phyloP scores from a whole-genome alignment of 2,888 invertebrate species.

The Leucophora obtusa region DNA sequence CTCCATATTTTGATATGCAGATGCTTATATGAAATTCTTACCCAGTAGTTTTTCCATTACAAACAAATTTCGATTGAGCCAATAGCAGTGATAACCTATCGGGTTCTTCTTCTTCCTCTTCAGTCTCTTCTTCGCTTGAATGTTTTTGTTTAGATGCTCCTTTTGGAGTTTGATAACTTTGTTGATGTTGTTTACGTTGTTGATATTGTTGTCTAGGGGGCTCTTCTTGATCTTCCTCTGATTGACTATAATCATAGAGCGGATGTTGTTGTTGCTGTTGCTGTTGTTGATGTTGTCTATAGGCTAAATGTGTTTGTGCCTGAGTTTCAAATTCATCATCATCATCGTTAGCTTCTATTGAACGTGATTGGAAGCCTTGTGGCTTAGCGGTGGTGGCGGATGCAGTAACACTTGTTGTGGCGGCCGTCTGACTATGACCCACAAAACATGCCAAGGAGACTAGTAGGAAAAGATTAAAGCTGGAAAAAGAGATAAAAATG shows the following conservation, averaged over 20 bases:
- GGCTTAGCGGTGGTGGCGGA: slow-evolving; percentile 74
- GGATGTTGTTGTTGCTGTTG: slow-evolving; percentile 70
- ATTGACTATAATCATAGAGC: slow-evolving; percentile 75
- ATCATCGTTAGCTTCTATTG: slow-evolving; percentile 72
- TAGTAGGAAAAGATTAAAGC: slow-evolving; percentile 71
- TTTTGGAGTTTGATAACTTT: slow-evolving; percentile 71
- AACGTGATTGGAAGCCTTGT: slow-evolving; percentile 75
- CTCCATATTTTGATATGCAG: no score
- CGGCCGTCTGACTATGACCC: slow-evolving; percentile 69
- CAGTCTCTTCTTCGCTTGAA: slow-evolving; percentile 83
- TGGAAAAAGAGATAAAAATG: slow-evolving; percentile 39
- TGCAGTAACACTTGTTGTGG: slow-evolving; percentile 66
- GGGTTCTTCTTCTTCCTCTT: slow-evolving; percentile 87
- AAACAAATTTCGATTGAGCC: slow-evolving; percentile 91
- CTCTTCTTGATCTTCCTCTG: slow-evolving; percentile 77
- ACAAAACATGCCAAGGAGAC: slow-evolving; percentile 72
- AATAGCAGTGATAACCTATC: slow-evolving; percentile 88
- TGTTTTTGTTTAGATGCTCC: slow-evolving; percentile 67
- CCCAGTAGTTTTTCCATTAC: slow-evolving; percentile 89
- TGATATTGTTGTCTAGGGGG: slow-evolving; percentile 74
- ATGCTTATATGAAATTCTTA: slow-evolving; percentile 54
- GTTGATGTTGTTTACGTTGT: slow-evolving; percentile 73
- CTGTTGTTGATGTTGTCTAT: slow-evolving; percentile 70
- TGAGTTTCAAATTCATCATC: slow-evolving; percentile 76
- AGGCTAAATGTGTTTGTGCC: slow-evolving; percentile 77